Evolutionary conservation across 1,140 invertebrate genomes (phyloP).

Genomic region (Pseudomyrmex cubaensis): DNA sequence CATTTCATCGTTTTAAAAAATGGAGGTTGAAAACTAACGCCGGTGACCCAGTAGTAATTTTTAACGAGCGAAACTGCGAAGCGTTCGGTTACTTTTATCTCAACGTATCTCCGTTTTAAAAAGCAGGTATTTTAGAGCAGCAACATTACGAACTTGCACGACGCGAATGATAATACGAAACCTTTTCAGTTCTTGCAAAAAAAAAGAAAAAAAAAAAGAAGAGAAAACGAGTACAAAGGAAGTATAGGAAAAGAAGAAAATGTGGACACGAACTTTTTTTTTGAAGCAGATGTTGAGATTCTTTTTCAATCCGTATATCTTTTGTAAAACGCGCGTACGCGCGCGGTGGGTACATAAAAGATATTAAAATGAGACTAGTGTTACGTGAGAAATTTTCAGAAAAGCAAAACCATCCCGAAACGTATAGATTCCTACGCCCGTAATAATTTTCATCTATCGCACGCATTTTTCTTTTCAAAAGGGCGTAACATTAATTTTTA

Average conservation of each 20-base stretch:
- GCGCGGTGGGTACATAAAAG: not conserved
- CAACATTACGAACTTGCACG: not conserved
- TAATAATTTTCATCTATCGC: no score
- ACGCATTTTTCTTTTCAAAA: not conserved
- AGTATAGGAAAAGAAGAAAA: slow-evolving; percentile 5
- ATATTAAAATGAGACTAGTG: slow-evolving; percentile 18
- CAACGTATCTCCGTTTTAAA: slow-evolving; percentile 11
- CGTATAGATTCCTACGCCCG: no score
- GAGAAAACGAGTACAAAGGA: slow-evolving; percentile 10
- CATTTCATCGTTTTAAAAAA: no score
- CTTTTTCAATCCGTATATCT: slow-evolving; percentile 6
- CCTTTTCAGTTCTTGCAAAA: not conserved
- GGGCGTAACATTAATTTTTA: not conserved
- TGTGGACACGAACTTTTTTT: slow-evolving; percentile 2
- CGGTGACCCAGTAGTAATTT: no score
- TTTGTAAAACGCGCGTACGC: not conserved
- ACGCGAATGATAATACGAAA: slow-evolving; percentile 12
- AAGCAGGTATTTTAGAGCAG: not conserved
- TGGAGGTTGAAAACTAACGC: no score
- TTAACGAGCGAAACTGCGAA: no score
- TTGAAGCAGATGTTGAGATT: not conserved
- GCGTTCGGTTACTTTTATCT: not conserved
- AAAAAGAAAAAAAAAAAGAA: not conserved
- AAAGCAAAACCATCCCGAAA: no score
- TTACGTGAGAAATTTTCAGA: not conserved